Evolutionary conservation across 2,888 invertebrate genomes (phyloP), one percentile per base, ranked within the genome.

Genomic region (Epinotia ramella): DNA sequence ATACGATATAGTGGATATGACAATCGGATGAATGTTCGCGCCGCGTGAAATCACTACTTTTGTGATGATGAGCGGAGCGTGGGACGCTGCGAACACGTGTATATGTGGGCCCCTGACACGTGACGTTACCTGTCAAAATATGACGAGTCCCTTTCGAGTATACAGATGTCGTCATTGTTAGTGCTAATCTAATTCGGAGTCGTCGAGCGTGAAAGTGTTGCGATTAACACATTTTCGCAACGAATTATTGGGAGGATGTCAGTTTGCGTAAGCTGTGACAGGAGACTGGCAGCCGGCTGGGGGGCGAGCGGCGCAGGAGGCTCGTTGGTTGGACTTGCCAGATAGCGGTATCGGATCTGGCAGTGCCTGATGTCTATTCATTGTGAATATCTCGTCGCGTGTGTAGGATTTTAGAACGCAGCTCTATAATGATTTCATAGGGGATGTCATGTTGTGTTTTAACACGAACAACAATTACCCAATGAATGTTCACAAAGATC

Each of bases 211-310:
- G 90, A 93, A 93, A 93, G 92, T 93, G 92, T 89, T 86, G 87
- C 91, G 92, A 94, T 94, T 94, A 94, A 94, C 94, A 94, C 94
- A 92, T 94, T 93, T 91, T 93, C 91, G 91, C 91, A 87, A 90
- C 91, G 93, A 91, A 92, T 92, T 92, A 92, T 93, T 93, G 89
- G 91, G 88, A 91, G 90, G 88, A 90, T 93, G 94, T 93, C 94
- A 93, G 87, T 86, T 94, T 94, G 92, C 94, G 93, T 94, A 94
- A 94, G 91, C 94, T 90, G 86, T 94, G 94, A 94, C 94, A 94
- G 91, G 91, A 90, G 93, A 94, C 86, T 94, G 94, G 92, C 93
- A 94, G 90, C 78, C 79, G 82, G 80, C 83, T 88, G 85, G 92
- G 92, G 91, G 87, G 88, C 86, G 88, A 84, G 88, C 85, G 81